Conservation (phyloP, 2,797 vertebrate species). For the Enoplosus armatus region DNA sequence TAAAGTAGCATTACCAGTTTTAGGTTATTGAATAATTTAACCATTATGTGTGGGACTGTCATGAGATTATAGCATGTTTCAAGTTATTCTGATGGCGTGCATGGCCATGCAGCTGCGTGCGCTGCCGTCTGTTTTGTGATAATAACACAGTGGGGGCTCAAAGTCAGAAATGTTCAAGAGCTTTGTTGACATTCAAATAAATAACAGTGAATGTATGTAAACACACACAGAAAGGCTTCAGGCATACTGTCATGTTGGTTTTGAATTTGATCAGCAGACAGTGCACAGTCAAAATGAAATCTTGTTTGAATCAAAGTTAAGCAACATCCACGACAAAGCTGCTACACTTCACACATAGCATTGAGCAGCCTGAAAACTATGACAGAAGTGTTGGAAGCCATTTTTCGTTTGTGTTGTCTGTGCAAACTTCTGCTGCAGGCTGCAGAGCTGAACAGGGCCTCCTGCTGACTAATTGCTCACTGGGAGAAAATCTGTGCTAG, state of each 20-base stretch:
- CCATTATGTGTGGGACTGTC: neutral
- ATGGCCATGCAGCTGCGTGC: neutral
- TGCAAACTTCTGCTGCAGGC: constrained; percentile 72
- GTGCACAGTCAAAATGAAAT: constrained; percentile 30
- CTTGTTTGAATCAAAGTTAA: constrained; percentile 51
- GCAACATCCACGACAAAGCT: constrained; percentile 50
- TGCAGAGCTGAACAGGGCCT: constrained; percentile 68
- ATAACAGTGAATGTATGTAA: constrained; percentile 32
- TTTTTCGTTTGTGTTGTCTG: constrained; percentile 60
- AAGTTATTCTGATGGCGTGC: neutral
- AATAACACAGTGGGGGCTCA: neutral
- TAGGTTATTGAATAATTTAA: neutral
- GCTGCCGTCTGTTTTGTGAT: constrained; percentile 16
- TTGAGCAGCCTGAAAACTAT: constrained; percentile 48
- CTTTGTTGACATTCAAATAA: constrained; percentile 26
- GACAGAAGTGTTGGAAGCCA: constrained; percentile 53
- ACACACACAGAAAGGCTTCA: constrained; percentile 21
- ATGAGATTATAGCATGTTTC: constrained; percentile 1
- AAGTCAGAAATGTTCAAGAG: neutral
- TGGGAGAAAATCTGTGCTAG: constrained; percentile 68
- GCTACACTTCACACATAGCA: constrained; percentile 56
- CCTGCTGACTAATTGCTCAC: constrained; percentile 81
- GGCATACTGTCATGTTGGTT: constrained; percentile 13
- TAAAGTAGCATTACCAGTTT: neutral
- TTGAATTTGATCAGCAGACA: constrained; percentile 36